Evolutionary conservation across 2,888 invertebrate species (phyloP).

Genomic region (Pediacus dermestoides): DNA sequence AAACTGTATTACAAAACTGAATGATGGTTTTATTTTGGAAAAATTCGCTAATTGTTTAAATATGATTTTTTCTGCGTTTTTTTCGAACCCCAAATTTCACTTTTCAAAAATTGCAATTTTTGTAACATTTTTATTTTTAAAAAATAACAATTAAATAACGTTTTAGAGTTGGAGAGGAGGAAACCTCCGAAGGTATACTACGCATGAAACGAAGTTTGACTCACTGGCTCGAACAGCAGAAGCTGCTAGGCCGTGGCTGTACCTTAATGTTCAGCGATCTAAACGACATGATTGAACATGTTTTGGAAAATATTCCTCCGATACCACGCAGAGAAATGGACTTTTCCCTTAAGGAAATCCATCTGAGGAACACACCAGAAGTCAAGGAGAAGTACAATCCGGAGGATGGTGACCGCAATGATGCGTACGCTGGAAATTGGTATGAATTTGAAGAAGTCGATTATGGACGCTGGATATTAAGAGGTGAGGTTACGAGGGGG

Average conservation of each 20-base stretch:
- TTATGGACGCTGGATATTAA: constrained; percentile 45
- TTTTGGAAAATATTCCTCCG: constrained; percentile 43
- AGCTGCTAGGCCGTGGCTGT: constrained; percentile 39
- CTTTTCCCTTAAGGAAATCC: constrained; percentile 36
- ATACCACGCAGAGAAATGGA: constrained; percentile 28
- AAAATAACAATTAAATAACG: too few relatives aligned
- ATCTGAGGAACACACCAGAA: constrained; percentile 33
- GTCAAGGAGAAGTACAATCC: constrained; percentile 35
- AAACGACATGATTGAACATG: constrained; percentile 38
- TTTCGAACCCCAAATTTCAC: too few relatives aligned
- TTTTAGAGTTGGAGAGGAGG: constrained; percentile 3
- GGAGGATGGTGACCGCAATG: constrained; percentile 26
- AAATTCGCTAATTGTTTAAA: too few relatives aligned
- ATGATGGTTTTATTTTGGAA: too few relatives aligned
- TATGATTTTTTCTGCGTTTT: too few relatives aligned
- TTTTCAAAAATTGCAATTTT: too few relatives aligned
- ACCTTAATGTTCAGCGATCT: constrained; percentile 39
- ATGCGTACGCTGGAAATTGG: constrained; percentile 42
- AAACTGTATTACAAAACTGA: too few relatives aligned
- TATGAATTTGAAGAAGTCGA: constrained; percentile 45
- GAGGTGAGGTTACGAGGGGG: constrained; percentile 29
- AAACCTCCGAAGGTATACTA: constrained; percentile 5
- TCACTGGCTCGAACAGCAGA: constrained; percentile 39
- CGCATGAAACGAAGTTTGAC: constrained; percentile 23
- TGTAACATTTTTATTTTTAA: too few relatives aligned